Base-by-base conservation (phyloP, 2,797 vertebrate species). In the Apogon talboti region DNA sequence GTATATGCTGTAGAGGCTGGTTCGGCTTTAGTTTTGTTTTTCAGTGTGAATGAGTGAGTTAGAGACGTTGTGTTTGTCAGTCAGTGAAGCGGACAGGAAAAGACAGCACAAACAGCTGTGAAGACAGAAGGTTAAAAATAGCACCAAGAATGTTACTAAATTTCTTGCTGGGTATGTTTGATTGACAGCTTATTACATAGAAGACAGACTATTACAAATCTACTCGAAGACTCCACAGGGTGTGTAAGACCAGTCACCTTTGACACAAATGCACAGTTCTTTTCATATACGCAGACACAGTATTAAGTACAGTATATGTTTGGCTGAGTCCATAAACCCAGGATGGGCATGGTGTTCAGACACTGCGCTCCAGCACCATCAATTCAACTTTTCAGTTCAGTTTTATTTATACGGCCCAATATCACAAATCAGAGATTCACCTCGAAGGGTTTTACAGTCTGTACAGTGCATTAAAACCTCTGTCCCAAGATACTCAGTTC, bases 61-160 rank as follows among this genome's bases (percentile, higher is more conserved):
- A 12, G 41, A 24, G 41, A 51, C 43, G 38, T 33, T 42, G 16
- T 55, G 45, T 14, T 24, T 44, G 63, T 33, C 19, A 52, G 38
- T 15, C 50, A 24, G 42, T 0, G 10, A 50, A 28, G 19, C 21
- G 40, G 56, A 46, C 35, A 28, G 46, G 11, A 35, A 76, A 57
- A 50, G 47, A 44, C 37, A 6, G 6, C 37, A 53, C 49, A 63
- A 41, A 48, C 53, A 19, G 69, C 57, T 66, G 54, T 62, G 63
- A 24, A 66, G 58, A 49, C n/a, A 8, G 24, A 28, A 28, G 44
- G 56, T 66, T 78, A 71, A 79, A 82, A 83, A 80, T 78, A 81
- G 56, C 50, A 47, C 24, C 4, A 13, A 33, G 40, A 53, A 48
- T 59, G 54, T 62, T 49, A 41, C 56, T 38, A 50, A 68, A 63